Conservation (phyloP, 2,888 invertebrate species). For the Orgyia antiqua region DNA sequence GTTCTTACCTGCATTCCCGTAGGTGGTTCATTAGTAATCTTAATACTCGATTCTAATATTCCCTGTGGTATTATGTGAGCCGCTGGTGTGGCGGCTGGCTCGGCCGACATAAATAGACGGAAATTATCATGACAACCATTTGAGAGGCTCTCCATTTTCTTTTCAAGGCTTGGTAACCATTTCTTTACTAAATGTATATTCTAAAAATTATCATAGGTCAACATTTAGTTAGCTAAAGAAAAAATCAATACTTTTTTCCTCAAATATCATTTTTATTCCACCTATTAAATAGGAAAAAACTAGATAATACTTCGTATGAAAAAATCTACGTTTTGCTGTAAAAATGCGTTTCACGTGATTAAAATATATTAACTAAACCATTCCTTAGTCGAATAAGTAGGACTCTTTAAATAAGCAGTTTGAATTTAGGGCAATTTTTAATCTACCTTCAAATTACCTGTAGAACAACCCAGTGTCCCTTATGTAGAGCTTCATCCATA, state of each 20-base stretch:
- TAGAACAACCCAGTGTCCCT: slow-evolving; percentile 97
- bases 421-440: no score
- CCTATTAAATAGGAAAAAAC: no score
- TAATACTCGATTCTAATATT: slow-evolving; percentile 96
- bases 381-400: no score
- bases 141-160: slow-evolving; percentile 92
- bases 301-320: no score
- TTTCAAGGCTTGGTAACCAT: slow-evolving; percentile 94
- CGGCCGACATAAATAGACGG: slow-evolving; percentile 95
- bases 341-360: no score
- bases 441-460: slow-evolving; percentile 83
- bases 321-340: no score
- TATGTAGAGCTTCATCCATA: slow-evolving; percentile 89
- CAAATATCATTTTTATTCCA: neutral
- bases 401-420: no score
- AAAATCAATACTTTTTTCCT: slow-evolving; percentile 5
- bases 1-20: slow-evolving; percentile 94
- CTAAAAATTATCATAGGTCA: slow-evolving; percentile 70
- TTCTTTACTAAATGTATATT: slow-evolving; percentile 97
- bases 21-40: slow-evolving; percentile 98
- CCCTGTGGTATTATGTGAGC: slow-evolving; percentile 97
- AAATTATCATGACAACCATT: slow-evolving; percentile 88
- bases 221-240: no score
- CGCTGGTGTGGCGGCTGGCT: slow-evolving; percentile 91
- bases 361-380: no score